A percentile compares a stretch with the other conserved stretches of the same genome.
Evolutionary conservation across 2,888 invertebrate species (phyloP).

Genomic region (Matsumyia berberina): DNA sequence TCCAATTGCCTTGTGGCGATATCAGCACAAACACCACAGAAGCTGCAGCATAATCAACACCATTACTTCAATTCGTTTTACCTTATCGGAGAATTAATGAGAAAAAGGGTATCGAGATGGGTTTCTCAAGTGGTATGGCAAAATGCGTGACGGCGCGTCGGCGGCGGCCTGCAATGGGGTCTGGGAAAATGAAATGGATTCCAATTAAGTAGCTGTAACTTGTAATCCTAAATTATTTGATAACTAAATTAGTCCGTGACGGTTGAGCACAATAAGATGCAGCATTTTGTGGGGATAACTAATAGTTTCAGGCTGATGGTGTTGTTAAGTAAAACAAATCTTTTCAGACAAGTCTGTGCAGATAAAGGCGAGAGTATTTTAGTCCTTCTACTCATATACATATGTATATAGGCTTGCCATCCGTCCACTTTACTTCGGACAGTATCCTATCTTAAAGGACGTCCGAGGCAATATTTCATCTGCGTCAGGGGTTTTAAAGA

Average conservation of each 20-base stretch:
- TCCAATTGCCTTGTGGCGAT: slow-evolving; percentile 45
- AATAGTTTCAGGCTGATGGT: slow-evolving; percentile 50
- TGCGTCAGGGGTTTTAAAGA: no score
- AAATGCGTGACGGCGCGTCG: slow-evolving; percentile 49
- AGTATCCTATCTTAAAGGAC: no score
- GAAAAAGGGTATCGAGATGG: slow-evolving; percentile 26
- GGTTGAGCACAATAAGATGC: slow-evolving; percentile 36
- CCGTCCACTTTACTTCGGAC: no score
- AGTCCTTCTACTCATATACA: slow-evolving; percentile 9
- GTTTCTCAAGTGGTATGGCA: slow-evolving; percentile 18
- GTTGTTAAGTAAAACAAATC: background rate
- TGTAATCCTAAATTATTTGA: slow-evolving; percentile 67
- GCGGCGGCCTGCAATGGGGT: slow-evolving; percentile 33
- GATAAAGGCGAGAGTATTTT: background rate
- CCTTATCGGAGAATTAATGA: slow-evolving; percentile 58
- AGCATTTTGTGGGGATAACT: slow-evolving; percentile 33
- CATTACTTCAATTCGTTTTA: slow-evolving; percentile 64
- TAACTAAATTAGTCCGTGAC: slow-evolving; percentile 58
- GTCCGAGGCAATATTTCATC: no score
- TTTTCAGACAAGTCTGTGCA: background rate
- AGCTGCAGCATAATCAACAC: slow-evolving; percentile 58
- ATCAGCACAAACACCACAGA: slow-evolving; percentile 51
- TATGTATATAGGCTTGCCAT: no score
- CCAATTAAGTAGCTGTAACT: slow-evolving; percentile 49
- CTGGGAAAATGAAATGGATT: slow-evolving; percentile 40